A percentile compares a stretch with the other conserved stretches of the same genome.
Evolutionary conservation across 2,797 vertebrate genomes (phyloP).

Genomic region (Gymnoscopelus braueri): DNA sequence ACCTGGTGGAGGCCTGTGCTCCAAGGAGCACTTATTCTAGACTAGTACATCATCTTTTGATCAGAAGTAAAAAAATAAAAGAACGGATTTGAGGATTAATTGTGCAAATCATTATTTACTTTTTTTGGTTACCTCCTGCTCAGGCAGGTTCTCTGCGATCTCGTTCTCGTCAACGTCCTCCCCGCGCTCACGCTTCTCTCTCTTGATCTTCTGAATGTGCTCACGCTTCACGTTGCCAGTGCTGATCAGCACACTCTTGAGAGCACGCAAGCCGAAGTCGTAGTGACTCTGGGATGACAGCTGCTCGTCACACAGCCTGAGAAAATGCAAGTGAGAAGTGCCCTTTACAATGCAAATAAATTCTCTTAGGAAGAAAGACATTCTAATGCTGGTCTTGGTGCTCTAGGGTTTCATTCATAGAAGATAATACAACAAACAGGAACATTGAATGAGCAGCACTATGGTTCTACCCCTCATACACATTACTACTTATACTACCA

Average conservation of each 20-base stretch:
- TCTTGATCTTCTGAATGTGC: slow-evolving; percentile 96
- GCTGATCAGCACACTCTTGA: slow-evolving; percentile 96
- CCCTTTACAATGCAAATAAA: background rate
- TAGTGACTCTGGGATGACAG: slow-evolving; percentile 98
- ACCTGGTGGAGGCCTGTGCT: no score
- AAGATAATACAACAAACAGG: no score
- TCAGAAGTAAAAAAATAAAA: background rate
- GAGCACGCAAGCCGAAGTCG: slow-evolving; percentile 94
- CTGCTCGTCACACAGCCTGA: slow-evolving; percentile 96
- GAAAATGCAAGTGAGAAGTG: slow-evolving; percentile 11
- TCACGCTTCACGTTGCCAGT: slow-evolving; percentile 98
- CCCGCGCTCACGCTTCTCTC: slow-evolving; percentile 93
- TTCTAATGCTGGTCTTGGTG: no score
- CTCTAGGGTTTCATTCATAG: no score
- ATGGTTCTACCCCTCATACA: no score
- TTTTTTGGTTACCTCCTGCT: slow-evolving; percentile 89
- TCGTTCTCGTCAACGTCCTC: slow-evolving; percentile 95
- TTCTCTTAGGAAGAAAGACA: no score
- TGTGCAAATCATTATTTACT: no score
- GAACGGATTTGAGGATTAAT: no score
- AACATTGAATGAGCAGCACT: no score
- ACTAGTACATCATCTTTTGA: no score
- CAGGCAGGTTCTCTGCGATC: slow-evolving; percentile 95
- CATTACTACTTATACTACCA: no score
- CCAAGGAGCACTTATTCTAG: no score